Evolutionary conservation across 2,797 vertebrate genomes (phyloP), one percentile per base, ranked within the genome.

Genomic region (Poliocrania exsul): DNA sequence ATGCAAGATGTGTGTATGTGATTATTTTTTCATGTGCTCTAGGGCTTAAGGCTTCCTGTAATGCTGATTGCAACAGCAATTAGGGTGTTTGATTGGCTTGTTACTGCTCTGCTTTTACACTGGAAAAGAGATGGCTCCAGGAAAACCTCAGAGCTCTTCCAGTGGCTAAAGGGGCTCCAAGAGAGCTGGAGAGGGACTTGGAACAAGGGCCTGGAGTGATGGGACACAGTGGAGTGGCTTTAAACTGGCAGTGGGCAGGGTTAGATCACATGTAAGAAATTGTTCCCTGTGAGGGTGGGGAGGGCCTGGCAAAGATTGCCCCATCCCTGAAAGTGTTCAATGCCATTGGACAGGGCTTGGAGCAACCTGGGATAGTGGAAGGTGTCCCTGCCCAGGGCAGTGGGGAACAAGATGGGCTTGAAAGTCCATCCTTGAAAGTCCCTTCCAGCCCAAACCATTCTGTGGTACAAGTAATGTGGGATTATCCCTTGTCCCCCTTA

Each of bases 61-160:
- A 17, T 16, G 31, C 31, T 29, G 9, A 0, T 3, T 5, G 33
- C 16, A 28, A 2, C 13, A 16, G 57, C 37, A 3, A 13, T 40
- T 7, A 2, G 15, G 46, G 16, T n/a, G 23, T 13, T 7, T 6
- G 19, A 2, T 5, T 9, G 15, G 28, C 13, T 50, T 35, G 25
- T 61, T 54, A 20, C 40, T 47, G 4, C 15, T 33, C 9, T 35
- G 16, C 19, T 2, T 51, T 60, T 23, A 5, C 8, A 6, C 0
- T 5, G 60, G n/a, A 19, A 9, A 13, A 40, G 58, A 20, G 50
- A 44, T 13, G 20, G 46, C 44, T 53, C 24, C 9, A 12, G 18
- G 9, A 10, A 4, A 24, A 2, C 9, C 18, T 29, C 28, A 7
- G 37, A 29, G 37, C 28, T 8, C 58, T 61, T 61, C 37, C 37